These are phyloP conservation scores for Luperina nickerlii DNA, from an alignment of 2,888 invertebrate genomes.

Conservation along the genomic window DNA sequence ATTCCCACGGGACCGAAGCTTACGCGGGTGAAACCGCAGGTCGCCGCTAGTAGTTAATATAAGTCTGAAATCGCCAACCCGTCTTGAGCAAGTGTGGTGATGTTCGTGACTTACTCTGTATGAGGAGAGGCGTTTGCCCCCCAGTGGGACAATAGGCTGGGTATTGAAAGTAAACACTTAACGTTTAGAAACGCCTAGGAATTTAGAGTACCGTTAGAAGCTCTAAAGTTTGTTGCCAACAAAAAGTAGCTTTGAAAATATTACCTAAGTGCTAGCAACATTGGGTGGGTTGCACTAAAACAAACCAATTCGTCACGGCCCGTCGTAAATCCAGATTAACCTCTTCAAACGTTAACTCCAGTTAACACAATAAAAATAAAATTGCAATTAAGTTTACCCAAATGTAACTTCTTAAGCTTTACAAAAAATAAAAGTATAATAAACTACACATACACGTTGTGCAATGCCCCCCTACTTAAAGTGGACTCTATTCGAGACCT, in stretches of 20 bases:
- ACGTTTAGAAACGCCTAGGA: conserved; percentile 5
- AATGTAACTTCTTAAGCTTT: too few relatives aligned
- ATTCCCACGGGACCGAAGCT: too few relatives aligned
- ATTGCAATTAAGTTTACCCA: too few relatives aligned
- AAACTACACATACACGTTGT: too few relatives aligned
- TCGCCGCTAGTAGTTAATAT: not conserved
- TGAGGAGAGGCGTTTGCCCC: not conserved
- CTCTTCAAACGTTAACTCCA: conserved; percentile 57
- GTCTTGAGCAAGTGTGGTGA: not conserved
- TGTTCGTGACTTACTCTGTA: not conserved
- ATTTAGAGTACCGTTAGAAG: conserved; percentile 26
- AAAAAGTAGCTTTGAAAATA: conserved; percentile 39
- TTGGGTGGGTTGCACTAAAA: conserved; percentile 52
- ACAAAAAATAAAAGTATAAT: too few relatives aligned
- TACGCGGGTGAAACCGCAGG: too few relatives aligned
- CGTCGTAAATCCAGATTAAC: conserved; percentile 67
- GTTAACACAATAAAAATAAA: conserved; percentile 63
- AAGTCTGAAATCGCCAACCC: not conserved
- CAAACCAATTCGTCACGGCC: conserved; percentile 62
- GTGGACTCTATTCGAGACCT: too few relatives aligned
- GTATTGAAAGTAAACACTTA: not conserved
- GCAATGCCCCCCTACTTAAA: too few relatives aligned
- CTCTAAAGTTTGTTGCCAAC: conserved; percentile 17
- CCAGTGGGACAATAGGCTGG: not conserved
- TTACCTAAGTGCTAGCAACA: conserved; percentile 41